Evolutionary conservation across 2,888 invertebrate genomes (phyloP), one percentile per base, ranked within the genome.

Genomic region (Drosophila peninsularis): DNA sequence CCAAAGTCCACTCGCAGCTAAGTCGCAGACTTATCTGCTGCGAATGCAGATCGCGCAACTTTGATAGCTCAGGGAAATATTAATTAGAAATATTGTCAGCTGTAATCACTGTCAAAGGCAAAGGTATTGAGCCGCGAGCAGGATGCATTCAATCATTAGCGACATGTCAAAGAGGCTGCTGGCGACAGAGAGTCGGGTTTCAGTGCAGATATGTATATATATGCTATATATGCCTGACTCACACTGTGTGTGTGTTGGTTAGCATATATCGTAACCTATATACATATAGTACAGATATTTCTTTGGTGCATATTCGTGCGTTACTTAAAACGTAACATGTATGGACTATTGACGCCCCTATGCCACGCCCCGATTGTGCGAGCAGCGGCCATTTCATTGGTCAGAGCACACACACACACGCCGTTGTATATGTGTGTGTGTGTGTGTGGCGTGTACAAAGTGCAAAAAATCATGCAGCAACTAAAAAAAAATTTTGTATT

Each of bases 361-460:
- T 76, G 84, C 84, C 81, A 82, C 87, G 82, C 87, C 82, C 84
- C 50, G 24, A 61, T 66, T 61, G 74, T 66, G 74, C 65, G 65
- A 52, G 86, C 80, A 69, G 70, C 47, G 65, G 57, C 77, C 53
- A 68, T 83, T 75, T 77, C 82, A 83, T 83, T 83, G 83, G 87
- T 82, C 67, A 70, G 67, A 65, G 52, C 24, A 52, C 24, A n/a
- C 44, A 44, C 44, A 44, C 44, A n/a, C 24, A 56, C n/a, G 45
- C 30, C n/a, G 53, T n/a, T 5, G n/a, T 10, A 10, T 32, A 7
- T 24, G 1, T 44, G 6, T 32, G 7, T 32, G 9, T 32, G 9
- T 17, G 5, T 14, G 14, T 5, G 2, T 14, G 30, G 36, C 65
- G 55, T 45, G 52, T 27, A 57, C 32, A 30, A 24, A 53, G 32